These are phyloP conservation scores for Neria commutata DNA, from an alignment of 2,888 invertebrate genomes.

Conservation along the genomic window DNA sequence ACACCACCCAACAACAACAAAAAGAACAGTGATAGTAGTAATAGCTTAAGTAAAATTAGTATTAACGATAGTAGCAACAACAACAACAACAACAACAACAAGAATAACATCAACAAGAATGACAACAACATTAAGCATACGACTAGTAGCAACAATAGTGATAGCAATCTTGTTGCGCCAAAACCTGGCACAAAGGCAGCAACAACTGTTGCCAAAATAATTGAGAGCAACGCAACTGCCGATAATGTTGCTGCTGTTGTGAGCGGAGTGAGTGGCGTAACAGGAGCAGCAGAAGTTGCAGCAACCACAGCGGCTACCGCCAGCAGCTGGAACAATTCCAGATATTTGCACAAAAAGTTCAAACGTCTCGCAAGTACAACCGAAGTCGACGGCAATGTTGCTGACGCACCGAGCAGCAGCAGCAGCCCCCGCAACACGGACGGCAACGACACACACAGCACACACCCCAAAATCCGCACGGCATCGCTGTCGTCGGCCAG, in stretches of 20 bases:
- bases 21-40: slow-evolving; percentile 51
- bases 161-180: slow-evolving; percentile 51
- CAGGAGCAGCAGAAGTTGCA: slow-evolving; percentile 20
- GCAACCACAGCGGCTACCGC: slow-evolving; percentile 31
- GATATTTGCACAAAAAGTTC: slow-evolving; percentile 91
- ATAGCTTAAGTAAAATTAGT: slow-evolving; percentile 52
- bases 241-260: background rate
- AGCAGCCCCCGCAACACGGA: slow-evolving; percentile 26
- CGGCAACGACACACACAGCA: slow-evolving; percentile 29
- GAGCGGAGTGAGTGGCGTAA: background rate
- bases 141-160: slow-evolving; percentile 43
- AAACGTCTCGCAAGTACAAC: slow-evolving; percentile 77
- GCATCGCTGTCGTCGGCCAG: slow-evolving; percentile 51
- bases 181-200: slow-evolving; percentile 40
- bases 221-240: background rate
- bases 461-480: slow-evolving; percentile 42
- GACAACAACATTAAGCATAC: slow-evolving; percentile 40
- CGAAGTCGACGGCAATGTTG: slow-evolving; percentile 35
- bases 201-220: slow-evolving; percentile 12
- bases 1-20: slow-evolving; percentile 37
- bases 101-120: slow-evolving; percentile 15
- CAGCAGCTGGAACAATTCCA: slow-evolving; percentile 66
- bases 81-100: slow-evolving; percentile 30
- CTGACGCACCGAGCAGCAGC: background rate
- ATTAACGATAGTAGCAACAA: slow-evolving; percentile 27